Conservation (phyloP, 2,888 invertebrate species). For the Embidobia sp. region DNA sequence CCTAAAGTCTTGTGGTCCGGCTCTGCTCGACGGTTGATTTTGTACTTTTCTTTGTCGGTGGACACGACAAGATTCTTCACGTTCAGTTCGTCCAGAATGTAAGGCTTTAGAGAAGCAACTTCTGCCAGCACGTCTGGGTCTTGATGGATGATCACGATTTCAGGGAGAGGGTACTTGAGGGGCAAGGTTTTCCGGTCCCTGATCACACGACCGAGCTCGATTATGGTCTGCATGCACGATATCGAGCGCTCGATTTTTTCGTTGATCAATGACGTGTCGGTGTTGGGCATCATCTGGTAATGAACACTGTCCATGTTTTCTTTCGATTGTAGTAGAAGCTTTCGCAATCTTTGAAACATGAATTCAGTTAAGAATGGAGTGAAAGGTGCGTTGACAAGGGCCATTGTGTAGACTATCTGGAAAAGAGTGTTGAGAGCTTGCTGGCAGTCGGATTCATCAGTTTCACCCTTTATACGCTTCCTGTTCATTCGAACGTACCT, state of each 20-base stretch:
- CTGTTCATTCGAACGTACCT: slow-evolving; percentile 97
- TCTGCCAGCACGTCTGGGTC: slow-evolving; percentile 90
- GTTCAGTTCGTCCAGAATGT: slow-evolving; percentile 96
- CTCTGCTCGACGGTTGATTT: slow-evolving; percentile 94
- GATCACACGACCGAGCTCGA: slow-evolving; percentile 95
- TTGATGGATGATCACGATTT: slow-evolving; percentile 96
- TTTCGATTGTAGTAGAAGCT: slow-evolving; percentile 84
- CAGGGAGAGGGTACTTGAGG: slow-evolving; percentile 97
- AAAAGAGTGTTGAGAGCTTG: slow-evolving; percentile 94
- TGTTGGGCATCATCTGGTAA: slow-evolving; percentile 93
- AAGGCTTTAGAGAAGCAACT: slow-evolving; percentile 89
- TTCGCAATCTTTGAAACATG: slow-evolving; percentile 94
- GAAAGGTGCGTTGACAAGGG: slow-evolving; percentile 97
- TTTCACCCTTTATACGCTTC: slow-evolving; percentile 95
- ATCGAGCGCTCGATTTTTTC: slow-evolving; percentile 94
- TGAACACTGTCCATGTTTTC: slow-evolving; percentile 90
- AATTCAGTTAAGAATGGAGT: slow-evolving; percentile 97
- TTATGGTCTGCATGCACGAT: slow-evolving; percentile 95
- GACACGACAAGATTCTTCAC: slow-evolving; percentile 92
- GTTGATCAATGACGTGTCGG: slow-evolving; percentile 88
- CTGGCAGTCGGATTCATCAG: slow-evolving; percentile 90
- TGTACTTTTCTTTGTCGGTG: slow-evolving; percentile 95
- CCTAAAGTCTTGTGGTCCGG: slow-evolving; percentile 97
- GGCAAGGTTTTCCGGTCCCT: slow-evolving; percentile 97
- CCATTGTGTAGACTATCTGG: slow-evolving; percentile 93